A percentile compares a stretch with the other conserved stretches of the same genome.
Conservation (phyloP, 2,888 invertebrate species). For the Yponomeuta evonymella region DNA sequence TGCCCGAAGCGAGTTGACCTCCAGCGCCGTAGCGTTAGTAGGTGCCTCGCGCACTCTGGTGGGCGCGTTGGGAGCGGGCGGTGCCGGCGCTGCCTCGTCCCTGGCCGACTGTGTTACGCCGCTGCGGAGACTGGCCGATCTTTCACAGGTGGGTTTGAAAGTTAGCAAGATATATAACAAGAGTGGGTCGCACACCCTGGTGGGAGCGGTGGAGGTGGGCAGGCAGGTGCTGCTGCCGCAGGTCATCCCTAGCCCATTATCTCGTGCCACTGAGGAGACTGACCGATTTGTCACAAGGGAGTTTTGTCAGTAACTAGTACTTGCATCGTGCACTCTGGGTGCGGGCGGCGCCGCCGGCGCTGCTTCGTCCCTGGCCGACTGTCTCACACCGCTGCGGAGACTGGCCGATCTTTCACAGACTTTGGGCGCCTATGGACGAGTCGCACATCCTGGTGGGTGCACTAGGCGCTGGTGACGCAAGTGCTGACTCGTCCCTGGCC, state of each 20-base stretch:
- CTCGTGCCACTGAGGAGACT: too few species aligned
- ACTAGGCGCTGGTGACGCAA: too few species aligned
- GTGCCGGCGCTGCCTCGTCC: slow-evolving; percentile 72
- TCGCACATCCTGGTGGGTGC: too few species aligned
- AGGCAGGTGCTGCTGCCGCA: slow-evolving; percentile 29
- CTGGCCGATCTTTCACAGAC: slow-evolving; percentile 83
- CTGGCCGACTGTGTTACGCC: slow-evolving; percentile 86
- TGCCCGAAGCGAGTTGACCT: slow-evolving; percentile 85
- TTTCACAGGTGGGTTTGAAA: slow-evolving; percentile 73
- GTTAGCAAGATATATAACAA: not conserved
- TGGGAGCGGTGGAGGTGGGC: slow-evolving; percentile 57
- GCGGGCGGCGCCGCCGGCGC: slow-evolving; percentile 56
- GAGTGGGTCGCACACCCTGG: too few species aligned
- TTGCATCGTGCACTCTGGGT: slow-evolving; percentile 87
- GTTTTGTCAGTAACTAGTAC: slow-evolving; percentile 71
- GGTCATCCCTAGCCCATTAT: too few species aligned
- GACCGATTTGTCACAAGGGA: too few species aligned
- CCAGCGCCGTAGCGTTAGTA: slow-evolving; percentile 87
- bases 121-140: slow-evolving; percentile 82
- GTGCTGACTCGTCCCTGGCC: too few species aligned
- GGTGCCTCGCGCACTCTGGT: slow-evolving; percentile 89
- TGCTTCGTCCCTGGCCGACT: slow-evolving; percentile 83
- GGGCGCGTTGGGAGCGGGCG: slow-evolving; percentile 83
- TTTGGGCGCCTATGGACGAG: slow-evolving; percentile 23
- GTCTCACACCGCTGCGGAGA: slow-evolving; percentile 84